These are phyloP conservation scores for Dryobates pubescens DNA, from an alignment of 2,797 vertebrate genomes.

Conservation along the genomic window DNA sequence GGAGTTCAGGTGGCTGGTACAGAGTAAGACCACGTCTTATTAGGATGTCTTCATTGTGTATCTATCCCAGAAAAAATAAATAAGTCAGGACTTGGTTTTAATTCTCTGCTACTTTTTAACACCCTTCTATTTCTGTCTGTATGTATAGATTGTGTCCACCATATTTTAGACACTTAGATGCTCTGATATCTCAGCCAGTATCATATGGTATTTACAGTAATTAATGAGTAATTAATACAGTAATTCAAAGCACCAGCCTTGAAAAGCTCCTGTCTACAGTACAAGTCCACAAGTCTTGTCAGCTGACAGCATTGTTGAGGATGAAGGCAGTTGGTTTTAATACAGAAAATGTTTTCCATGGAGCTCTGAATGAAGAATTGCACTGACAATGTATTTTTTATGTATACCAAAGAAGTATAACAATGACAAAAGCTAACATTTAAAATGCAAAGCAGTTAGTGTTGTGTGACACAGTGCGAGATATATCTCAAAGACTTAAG, in stretches of 20 bases:
- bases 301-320: not conserved
- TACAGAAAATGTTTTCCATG: not conserved
- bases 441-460: conserved; percentile 72
- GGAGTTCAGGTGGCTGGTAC: not conserved
- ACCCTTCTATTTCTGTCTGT: not conserved
- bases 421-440: conserved; percentile 53
- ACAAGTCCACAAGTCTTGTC: not conserved
- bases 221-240: not conserved
- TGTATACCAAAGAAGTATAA: not conserved
- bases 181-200: not conserved
- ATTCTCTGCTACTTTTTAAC: not conserved
- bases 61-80: not conserved
- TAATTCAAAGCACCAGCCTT: not conserved
- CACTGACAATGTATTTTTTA: conserved; percentile 8
- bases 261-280: not conserved
- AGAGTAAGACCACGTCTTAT: not conserved
- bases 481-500: conserved; percentile 66
- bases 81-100: not conserved
- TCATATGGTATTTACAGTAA: not conserved
- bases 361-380: not conserved
- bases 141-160: not conserved
- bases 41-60: not conserved
- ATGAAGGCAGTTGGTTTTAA: not conserved
- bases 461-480: conserved; percentile 57
- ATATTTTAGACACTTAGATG: not conserved